Conservation (phyloP, 23 tunicate species). For the Styela clava region DNA sequence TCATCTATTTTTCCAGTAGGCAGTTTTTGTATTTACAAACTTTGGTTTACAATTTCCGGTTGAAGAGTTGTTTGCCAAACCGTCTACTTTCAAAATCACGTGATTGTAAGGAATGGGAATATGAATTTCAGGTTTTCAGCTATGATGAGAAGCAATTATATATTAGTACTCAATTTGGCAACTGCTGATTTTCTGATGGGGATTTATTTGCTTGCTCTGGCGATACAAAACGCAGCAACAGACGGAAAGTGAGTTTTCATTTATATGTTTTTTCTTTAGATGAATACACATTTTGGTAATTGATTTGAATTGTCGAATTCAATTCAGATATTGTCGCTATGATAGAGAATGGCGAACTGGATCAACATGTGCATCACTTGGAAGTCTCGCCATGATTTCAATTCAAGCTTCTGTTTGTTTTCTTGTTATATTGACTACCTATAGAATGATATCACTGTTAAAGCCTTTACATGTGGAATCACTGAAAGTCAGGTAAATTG, state of each 20-base stretch:
- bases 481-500: slow-evolving; percentile 38
- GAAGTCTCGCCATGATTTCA: slow-evolving; percentile 73
- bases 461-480: slow-evolving; percentile 59
- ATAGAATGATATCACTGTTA: slow-evolving; percentile 53
- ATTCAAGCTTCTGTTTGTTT: slow-evolving; percentile 72
- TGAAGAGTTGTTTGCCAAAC: too few species aligned
- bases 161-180: slow-evolving; percentile 70
- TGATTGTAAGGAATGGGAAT: too few species aligned
- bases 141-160: slow-evolving; percentile 65
- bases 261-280: background rate
- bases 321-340: slow-evolving; percentile 57
- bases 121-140: slow-evolving; percentile 41
- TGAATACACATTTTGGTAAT: background rate
- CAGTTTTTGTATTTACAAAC: too few species aligned
- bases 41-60: too few species aligned
- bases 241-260: slow-evolving; percentile 40
- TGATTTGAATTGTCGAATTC: too few species aligned
- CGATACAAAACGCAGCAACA: slow-evolving; percentile 50
- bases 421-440: slow-evolving; percentile 61
- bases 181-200: slow-evolving; percentile 82
- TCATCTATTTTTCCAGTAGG: background rate
- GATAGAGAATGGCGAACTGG: slow-evolving; percentile 71
- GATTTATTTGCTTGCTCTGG: slow-evolving; percentile 55
- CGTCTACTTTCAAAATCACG: too few species aligned
- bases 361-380: slow-evolving; percentile 34